Evolutionary conservation across 2,113 vertebrate species (phyloP), one percentile per base, ranked within the genome.

Genomic region (Serinus canaria): DNA sequence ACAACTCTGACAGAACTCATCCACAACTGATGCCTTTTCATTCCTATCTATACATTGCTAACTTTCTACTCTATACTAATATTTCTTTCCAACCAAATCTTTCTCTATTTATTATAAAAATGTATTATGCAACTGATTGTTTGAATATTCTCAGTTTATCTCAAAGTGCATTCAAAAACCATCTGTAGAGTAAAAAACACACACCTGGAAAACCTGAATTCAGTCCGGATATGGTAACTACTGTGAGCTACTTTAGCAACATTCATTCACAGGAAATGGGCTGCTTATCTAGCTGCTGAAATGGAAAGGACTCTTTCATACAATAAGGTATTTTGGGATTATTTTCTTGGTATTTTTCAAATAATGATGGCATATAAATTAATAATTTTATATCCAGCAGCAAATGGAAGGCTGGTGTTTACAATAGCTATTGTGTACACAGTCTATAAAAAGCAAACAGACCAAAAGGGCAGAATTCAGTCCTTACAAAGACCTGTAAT

Each of bases 221-320:
- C 66, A 84, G 37, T 68, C 56, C 31, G 5, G 53, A 75, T 58
- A 80, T 3, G 66, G 39, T 24, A 88, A 79, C 68, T 77, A 21
- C 37, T 39, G 59, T 13, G 59, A 86, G 55, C 37, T 83, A 70
- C 30, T 58, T 22, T 0, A 74, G 67, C 46, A 74, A 55, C 44
- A 72, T 23, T 64, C 73, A 70, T 63, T 75, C 56, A 64, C 56
- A 95, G 91, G 91, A 95, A 95, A 82, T 4, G 7, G 56, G 56
- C 60, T 92, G 82, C 92, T 96, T 95, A 94, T 95, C 88, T 93
- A 67, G 75, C 73, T 78, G 69, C 77, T 10, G 21, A 81, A 82
- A 91, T 78, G 33, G 44, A 94, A 90, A 70, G 28, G n/a, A 35
- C 31, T 66, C 47, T 58, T 60, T 80, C 64, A 89, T 12, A 93